Percentiles rank a stretch among this genome's conserved stretches.
phyloP scores from a whole-genome alignment of 2,888 invertebrate species.

The Drosophila siamana region DNA sequence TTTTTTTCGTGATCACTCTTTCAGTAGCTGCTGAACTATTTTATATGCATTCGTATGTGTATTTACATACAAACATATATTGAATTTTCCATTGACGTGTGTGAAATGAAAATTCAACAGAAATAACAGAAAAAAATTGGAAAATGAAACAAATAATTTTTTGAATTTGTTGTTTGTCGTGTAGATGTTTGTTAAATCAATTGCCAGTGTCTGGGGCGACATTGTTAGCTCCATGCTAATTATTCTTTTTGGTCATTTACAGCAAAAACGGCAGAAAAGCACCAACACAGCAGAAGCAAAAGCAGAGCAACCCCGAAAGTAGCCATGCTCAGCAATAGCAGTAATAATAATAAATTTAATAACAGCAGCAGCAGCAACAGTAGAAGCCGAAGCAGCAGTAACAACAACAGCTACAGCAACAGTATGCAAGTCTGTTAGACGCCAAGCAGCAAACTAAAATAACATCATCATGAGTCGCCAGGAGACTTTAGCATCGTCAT shows the following conservation, averaged over 20 bases:
- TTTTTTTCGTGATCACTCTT: slow-evolving; percentile 45
- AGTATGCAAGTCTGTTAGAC: slow-evolving; percentile 53
- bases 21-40: slow-evolving; percentile 51
- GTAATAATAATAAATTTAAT: slow-evolving; percentile 19
- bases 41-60: slow-evolving; percentile 1
- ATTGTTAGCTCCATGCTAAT: slow-evolving; percentile 63
- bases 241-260: slow-evolving; percentile 39
- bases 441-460: slow-evolving; percentile 25
- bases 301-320: slow-evolving; percentile 22
- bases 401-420: slow-evolving; percentile 24
- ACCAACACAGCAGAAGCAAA: slow-evolving; percentile 10
- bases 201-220: slow-evolving; percentile 61
- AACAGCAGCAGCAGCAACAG: slow-evolving; percentile 15
- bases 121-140: slow-evolving; percentile 12
- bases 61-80: slow-evolving; percentile 33
- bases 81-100: slow-evolving; percentile 58
- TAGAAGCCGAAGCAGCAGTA: slow-evolving; percentile 20
- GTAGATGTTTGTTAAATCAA: slow-evolving; percentile 55
- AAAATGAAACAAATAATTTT: slow-evolving; percentile 23
- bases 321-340: slow-evolving; percentile 55
- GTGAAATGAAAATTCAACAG: slow-evolving; percentile 66
- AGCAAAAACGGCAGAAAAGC: slow-evolving; percentile 35
- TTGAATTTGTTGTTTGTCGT: slow-evolving; percentile 10
- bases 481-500: slow-evolving; percentile 38
- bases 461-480: slow-evolving; percentile 72